Conservation (phyloP, 2,888 invertebrate genomes). For the Pyrochroa serraticornis region DNA sequence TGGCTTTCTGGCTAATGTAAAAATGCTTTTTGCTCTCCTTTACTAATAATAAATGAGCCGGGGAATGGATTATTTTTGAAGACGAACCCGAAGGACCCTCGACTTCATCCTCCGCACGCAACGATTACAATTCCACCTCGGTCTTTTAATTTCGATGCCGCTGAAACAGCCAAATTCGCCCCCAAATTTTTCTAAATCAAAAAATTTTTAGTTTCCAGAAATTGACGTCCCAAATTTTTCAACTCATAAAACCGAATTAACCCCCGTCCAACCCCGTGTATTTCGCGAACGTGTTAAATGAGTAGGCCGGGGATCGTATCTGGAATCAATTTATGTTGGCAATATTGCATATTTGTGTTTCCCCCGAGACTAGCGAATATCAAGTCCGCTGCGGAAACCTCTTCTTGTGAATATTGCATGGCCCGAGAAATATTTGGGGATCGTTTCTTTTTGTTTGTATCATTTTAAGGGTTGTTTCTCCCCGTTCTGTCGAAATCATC, state of each 20-base stretch:
- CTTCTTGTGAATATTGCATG: slow-evolving; percentile 48
- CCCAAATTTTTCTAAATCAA: no score
- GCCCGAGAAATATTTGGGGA: slow-evolving; percentile 34
- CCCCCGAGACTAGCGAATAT: slow-evolving; percentile 54
- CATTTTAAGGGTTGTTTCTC: slow-evolving; percentile 1
- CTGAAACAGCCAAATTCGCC: no score
- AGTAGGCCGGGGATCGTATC: slow-evolving; percentile 54
- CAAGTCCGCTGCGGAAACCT: slow-evolving; percentile 48
- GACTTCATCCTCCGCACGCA: no score
- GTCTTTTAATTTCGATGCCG: no score
- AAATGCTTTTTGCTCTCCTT: slow-evolving; percentile 50
- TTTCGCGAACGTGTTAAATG: slow-evolving; percentile 54
- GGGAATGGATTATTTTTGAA: slow-evolving; percentile 32
- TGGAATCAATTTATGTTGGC: slow-evolving; percentile 59
- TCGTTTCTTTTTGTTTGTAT: background rate
- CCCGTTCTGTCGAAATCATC: background rate
- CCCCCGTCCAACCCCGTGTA: slow-evolving; percentile 14
- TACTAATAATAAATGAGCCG: slow-evolving; percentile 51
- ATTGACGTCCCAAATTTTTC: slow-evolving; percentile 29
- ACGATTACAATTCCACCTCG: no score
- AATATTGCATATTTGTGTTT: slow-evolving; percentile 60
- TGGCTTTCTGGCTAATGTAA: slow-evolving; percentile 51
- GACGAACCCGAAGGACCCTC: slow-evolving; percentile 25
- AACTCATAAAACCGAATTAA: slow-evolving; percentile 9
- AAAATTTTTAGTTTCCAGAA: no score